Evolutionary conservation across 2,888 invertebrate species (phyloP).

Genomic region (Adelphocoris suturalis): DNA sequence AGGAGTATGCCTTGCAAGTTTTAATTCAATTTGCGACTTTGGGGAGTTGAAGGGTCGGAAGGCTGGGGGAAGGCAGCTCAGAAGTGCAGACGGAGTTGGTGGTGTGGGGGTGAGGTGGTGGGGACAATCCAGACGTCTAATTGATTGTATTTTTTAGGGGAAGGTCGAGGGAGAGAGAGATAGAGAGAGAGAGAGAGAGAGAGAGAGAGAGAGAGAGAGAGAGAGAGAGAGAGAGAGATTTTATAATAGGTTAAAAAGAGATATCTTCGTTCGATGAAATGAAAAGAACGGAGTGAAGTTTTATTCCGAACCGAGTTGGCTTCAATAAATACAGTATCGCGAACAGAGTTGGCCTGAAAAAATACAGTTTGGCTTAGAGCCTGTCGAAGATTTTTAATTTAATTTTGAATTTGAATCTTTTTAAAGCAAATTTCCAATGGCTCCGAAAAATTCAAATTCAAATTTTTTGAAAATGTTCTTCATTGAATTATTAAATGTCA

Average conservation of each 20-base stretch:
- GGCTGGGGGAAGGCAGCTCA: neutral
- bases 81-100: conserved; percentile 1
- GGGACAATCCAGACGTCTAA: conserved; percentile 16
- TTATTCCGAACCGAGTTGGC: neutral
- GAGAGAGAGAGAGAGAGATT: too few relatives aligned
- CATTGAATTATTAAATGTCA: too few relatives aligned
- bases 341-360: too few relatives aligned
- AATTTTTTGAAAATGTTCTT: too few relatives aligned
- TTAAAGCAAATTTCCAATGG: too few relatives aligned
- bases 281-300: neutral
- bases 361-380: too few relatives aligned
- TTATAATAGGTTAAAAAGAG: conserved; percentile 15
- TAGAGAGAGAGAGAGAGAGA: too few relatives aligned
- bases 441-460: too few relatives aligned
- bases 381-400: too few relatives aligned
- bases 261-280: neutral
- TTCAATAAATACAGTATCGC: neutral
- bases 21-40: conserved; percentile 61
- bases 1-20: conserved; percentile 45
- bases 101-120: neutral
- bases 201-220: too few relatives aligned
- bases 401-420: too few relatives aligned
- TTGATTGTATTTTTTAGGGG: conserved; percentile 32
- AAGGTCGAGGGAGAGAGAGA: neutral
- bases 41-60: neutral